Evolutionary conservation across 2,797 vertebrate species (phyloP), one percentile per base, ranked within the genome.

Genomic region (Cyclura pinguis): DNA sequence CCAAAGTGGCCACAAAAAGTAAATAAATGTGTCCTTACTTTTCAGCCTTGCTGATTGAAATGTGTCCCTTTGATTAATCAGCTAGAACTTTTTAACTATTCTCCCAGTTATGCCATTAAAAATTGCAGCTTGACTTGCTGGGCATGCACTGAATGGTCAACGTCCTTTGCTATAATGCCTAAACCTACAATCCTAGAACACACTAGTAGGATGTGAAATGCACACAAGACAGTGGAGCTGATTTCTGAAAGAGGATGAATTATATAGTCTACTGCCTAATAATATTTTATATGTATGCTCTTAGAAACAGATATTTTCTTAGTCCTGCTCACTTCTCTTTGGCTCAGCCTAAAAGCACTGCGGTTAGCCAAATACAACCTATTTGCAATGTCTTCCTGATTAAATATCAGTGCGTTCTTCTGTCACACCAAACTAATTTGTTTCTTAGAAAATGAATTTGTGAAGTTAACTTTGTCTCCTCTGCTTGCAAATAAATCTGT

Each of bases 381-480:
- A 88, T 89, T 91, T 90, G 59, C 81, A 87, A 42, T 1, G 0
- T 73, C 87, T 85, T 84, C 27, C 81, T 92, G 84, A 81, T 38
- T 72, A 77, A 88, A n/a, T 73, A 73, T 81, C 57, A 42, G 59
- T 3, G 6, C 27, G 74, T 57, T 32, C 59, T 85, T 93, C 80
- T 78, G 85, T 67, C 32, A 57, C 87, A 32, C 4, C 62, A 32
- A 52, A 73, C 47, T 78, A 32, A 22, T 77, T 80, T 57, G 18
- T 86, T 35, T 83, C 12, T 18, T 86, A n/a, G 57, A 90, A 93
- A 74, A 92, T 13, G 18, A 59, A 86, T 89, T 50, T 47, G 80
- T 42, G 62, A 32, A 89, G 18, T 59, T 76, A 29, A 86, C 50
- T 64, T 88, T 50, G 84, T n/a, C 47, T 4, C 1, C 86, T 72